A percentile compares a stretch with the other conserved stretches of the same genome.
phyloP scores from a whole-genome alignment of 2,797 vertebrate species.

The Periparus ater region DNA sequence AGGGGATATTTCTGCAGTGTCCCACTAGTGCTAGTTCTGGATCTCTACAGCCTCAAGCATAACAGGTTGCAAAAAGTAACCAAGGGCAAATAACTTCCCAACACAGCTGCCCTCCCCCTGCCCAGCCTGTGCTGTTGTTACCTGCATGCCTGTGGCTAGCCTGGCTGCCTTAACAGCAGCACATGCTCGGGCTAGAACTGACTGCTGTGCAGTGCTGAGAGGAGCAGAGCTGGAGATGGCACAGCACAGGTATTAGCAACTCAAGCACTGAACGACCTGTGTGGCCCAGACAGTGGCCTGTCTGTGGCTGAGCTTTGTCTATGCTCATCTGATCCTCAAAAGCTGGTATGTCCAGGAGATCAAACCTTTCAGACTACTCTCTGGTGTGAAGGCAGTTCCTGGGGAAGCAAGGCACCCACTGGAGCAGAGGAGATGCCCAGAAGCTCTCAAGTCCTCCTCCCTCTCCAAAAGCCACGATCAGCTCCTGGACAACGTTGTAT shows the following conservation, averaged over 20 bases:
- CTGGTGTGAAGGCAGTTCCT: not conserved
- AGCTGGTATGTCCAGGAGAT: fast-evolving
- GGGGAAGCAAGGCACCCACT: not conserved
- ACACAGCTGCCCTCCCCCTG: not conserved
- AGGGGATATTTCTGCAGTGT: not conserved
- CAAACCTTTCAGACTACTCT: not conserved
- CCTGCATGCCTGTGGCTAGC: not conserved
- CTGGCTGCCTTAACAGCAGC: not conserved
- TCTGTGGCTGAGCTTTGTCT: not conserved
- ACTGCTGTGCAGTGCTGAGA: not conserved
- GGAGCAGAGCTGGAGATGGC: not conserved
- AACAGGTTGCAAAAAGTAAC: not conserved
- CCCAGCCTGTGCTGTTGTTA: not conserved
- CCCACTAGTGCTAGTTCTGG: not conserved
- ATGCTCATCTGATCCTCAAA: not conserved
- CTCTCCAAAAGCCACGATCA: not conserved
- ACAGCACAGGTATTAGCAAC: not conserved
- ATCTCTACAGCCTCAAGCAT: not conserved
- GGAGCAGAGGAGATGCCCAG: not conserved
- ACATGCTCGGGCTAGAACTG: not conserved
- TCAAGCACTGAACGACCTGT: not conserved
- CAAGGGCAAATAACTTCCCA: not conserved
- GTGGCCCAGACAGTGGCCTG: not conserved
- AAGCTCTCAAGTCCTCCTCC: not conserved
- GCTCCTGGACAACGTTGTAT: fast-evolving